Evolutionary conservation across 1,140 invertebrate genomes (phyloP).

Genomic region (Heterodera schachtii): DNA sequence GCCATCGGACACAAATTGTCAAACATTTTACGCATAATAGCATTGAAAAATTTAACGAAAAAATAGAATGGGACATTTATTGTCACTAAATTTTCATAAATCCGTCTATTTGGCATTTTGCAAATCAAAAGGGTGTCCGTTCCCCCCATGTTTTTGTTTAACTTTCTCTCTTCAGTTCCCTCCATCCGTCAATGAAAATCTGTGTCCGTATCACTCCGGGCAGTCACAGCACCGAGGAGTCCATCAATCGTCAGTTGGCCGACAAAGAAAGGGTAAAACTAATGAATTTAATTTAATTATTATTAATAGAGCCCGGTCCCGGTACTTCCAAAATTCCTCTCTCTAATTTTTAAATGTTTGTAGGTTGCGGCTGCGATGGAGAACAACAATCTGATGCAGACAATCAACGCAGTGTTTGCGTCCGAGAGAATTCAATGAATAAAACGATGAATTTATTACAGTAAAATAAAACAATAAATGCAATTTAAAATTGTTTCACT

Average conservation of each 20-base stretch:
- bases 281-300: not conserved
- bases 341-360: not conserved
- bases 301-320: not conserved
- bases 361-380: constrained; percentile 87
- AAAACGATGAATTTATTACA: constrained; percentile 6
- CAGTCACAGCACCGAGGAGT: constrained; percentile 84
- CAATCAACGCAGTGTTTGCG: constrained; percentile 87
- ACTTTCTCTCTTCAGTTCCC: constrained; percentile 27
- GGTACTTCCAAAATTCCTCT: too few species aligned
- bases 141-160: too few species aligned
- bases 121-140: too few species aligned
- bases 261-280: constrained; percentile 86
- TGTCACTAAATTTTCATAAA: too few species aligned
- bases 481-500: constrained; percentile 1
- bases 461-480: constrained; percentile 6
- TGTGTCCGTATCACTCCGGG: constrained; percentile 86
- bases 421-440: constrained; percentile 33
- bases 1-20: constrained; percentile 69
- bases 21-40: constrained; percentile 60
- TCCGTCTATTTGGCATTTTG: too few species aligned
- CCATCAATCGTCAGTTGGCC: constrained; percentile 92
- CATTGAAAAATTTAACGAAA: too few species aligned
- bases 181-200: constrained; percentile 74
- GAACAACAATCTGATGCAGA: constrained; percentile 84
- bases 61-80: too few species aligned